These are phyloP conservation scores for Hippocampus comes DNA, from an alignment of 2,113 vertebrate genomes.

Conservation along the genomic window DNA sequence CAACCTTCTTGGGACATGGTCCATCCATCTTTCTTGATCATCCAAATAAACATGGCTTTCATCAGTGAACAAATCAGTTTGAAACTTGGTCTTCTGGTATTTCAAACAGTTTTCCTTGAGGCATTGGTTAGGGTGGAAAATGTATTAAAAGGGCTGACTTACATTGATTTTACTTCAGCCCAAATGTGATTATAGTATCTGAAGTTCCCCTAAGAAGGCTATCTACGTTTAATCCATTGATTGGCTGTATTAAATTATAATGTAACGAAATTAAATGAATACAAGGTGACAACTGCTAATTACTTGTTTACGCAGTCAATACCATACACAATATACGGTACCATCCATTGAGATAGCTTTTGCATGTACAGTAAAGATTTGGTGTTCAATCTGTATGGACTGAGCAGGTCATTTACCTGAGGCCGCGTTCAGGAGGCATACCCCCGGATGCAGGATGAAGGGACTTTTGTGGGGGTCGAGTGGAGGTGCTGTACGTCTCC, in stretches of 20 bases:
- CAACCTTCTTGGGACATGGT: too few relatives aligned
- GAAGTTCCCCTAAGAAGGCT: background rate
- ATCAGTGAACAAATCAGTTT: too few relatives aligned
- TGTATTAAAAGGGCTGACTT: background rate
- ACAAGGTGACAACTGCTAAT: background rate
- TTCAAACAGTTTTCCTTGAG: too few relatives aligned
- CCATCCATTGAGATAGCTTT: background rate
- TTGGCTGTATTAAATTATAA: background rate
- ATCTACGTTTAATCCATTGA: too few relatives aligned
- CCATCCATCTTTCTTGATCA: too few relatives aligned
- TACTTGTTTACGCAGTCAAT: background rate
- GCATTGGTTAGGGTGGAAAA: background rate
- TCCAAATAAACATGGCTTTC: too few relatives aligned
- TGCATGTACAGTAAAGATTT: background rate
- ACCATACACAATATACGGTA: background rate
- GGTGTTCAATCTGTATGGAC: conserved; percentile 7
- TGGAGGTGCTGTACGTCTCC: conserved; percentile 44
- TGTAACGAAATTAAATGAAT: background rate
- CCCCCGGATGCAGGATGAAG: conserved; percentile 64
- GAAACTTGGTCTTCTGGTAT: too few relatives aligned
- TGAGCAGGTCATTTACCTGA: conserved; percentile 73
- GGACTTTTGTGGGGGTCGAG: conserved; percentile 32
- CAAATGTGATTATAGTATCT: background rate
- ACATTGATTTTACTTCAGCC: conserved; percentile 1
- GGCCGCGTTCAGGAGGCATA: conserved; percentile 89